These are phyloP conservation scores for Gouania willdenowi DNA, from an alignment of 2,797 vertebrate genomes.

Conservation along the genomic window DNA sequence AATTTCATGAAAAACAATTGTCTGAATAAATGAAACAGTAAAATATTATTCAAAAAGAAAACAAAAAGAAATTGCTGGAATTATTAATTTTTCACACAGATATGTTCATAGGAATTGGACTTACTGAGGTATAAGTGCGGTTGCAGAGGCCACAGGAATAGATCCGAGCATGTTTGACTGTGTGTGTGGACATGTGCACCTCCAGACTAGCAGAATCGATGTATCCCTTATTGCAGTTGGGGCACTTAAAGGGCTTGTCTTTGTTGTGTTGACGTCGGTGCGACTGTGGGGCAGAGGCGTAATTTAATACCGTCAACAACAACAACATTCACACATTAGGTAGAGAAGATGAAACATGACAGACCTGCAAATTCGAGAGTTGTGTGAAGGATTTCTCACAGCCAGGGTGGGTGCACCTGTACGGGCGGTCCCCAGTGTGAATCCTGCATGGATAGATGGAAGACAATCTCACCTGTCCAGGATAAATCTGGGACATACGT, in stretches of 20 bases:
- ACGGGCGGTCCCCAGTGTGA: slow-evolving; percentile 97
- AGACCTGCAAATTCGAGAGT: slow-evolving; percentile 97
- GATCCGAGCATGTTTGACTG: slow-evolving; percentile 97
- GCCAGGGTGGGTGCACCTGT: slow-evolving; percentile 93
- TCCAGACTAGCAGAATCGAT: slow-evolving; percentile 89
- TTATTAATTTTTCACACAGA: slow-evolving; percentile 52
- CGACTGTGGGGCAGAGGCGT: slow-evolving; percentile 74
- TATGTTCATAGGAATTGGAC: slow-evolving; percentile 53
- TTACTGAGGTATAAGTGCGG: slow-evolving; percentile 95
- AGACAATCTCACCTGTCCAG: slow-evolving; percentile 12
- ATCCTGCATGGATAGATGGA: slow-evolving; percentile 76
- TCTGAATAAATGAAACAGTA: too few relatives aligned
- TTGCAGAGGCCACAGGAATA: slow-evolving; percentile 97
- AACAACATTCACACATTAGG: background rate
- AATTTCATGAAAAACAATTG: too few relatives aligned
- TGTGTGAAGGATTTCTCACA: slow-evolving; percentile 99
- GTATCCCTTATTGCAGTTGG: slow-evolving; percentile 97
- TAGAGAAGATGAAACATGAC: slow-evolving; percentile 3
- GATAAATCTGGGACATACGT: slow-evolving; percentile 3
- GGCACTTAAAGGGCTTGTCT: slow-evolving; percentile 99
- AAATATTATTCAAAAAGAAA: too few relatives aligned
- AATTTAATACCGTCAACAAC: background rate
- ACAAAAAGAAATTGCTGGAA: too few relatives aligned
- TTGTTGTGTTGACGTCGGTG: slow-evolving; percentile 99
- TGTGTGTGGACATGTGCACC: slow-evolving; percentile 95